A percentile compares a stretch with the other conserved stretches of the same genome.
These are phyloP conservation scores for Nothura maculosa DNA, from an alignment of 2,797 vertebrate genomes.

Conservation along the genomic window DNA sequence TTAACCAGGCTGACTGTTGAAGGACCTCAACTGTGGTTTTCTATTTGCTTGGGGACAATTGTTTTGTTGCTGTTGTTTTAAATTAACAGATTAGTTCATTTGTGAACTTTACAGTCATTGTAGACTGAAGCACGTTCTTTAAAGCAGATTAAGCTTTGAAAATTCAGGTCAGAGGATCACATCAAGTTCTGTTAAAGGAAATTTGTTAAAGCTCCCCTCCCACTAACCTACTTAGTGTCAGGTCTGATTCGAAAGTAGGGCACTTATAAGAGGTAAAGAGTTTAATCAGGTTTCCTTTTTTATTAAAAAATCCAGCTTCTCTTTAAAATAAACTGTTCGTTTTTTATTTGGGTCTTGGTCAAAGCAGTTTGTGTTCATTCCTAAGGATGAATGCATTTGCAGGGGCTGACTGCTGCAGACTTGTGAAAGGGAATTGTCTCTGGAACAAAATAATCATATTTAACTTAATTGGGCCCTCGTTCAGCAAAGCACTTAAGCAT, in stretches of 20 bases:
- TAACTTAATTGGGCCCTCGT: constrained; percentile 65
- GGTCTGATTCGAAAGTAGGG: constrained; percentile 66
- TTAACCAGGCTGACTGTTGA: neutral
- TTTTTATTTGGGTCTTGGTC: constrained; percentile 41
- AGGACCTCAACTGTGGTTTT: neutral
- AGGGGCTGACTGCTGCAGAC: constrained; percentile 7
- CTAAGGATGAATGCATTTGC: constrained; percentile 10
- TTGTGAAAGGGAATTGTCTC: constrained; percentile 39
- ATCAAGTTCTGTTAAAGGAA: constrained; percentile 73
- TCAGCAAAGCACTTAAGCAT: constrained; percentile 68
- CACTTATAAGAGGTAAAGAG: constrained; percentile 69
- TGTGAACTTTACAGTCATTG: constrained; percentile 4
- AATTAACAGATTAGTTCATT: constrained; percentile 35
- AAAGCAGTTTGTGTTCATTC: constrained; percentile 28
- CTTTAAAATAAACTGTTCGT: constrained; percentile 38
- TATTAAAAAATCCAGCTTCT: constrained; percentile 58
- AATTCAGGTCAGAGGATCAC: constrained; percentile 73
- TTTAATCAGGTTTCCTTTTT: constrained; percentile 74
- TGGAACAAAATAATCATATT: constrained; percentile 64
- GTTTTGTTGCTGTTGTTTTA: constrained; percentile 42
- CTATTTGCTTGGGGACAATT: neutral
- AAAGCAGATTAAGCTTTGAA: constrained; percentile 66
- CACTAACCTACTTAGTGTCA: constrained; percentile 77
- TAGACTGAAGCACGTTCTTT: constrained; percentile 34
- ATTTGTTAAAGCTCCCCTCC: constrained; percentile 72